Conservation (phyloP, 30 jellyfish, hydroid and myxozoan genomes). For the Hydractinia symbiolongicarpus region DNA sequence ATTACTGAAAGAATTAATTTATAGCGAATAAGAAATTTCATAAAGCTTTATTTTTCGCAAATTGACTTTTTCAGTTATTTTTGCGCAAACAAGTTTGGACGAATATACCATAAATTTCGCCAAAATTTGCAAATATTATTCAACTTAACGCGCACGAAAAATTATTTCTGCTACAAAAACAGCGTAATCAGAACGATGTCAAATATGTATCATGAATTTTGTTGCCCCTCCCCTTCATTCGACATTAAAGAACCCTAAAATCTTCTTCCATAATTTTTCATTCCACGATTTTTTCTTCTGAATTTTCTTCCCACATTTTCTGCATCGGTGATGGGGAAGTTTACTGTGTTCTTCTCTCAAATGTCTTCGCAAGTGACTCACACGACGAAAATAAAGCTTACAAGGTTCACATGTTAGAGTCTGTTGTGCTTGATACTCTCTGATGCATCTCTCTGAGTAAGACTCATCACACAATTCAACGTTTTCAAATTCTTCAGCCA, state of each 20-base stretch:
- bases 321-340: slow-evolving; percentile 2
- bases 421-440: neutral
- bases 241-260: neutral
- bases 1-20: too few species aligned
- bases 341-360: slow-evolving; percentile 23
- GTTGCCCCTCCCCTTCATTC: neutral
- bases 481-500: neutral
- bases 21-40: too few species aligned
- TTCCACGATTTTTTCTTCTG: slow-evolving; percentile 2
- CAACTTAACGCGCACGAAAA: too few species aligned
- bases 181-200: too few species aligned
- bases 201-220: too few species aligned
- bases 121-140: too few species aligned
- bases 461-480: neutral
- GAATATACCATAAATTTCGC: too few species aligned
- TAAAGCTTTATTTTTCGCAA: too few species aligned
- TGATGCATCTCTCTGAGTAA: neutral
- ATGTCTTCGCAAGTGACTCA: slow-evolving; percentile 15
- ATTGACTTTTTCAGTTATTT: too few species aligned
- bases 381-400: slow-evolving; percentile 16
- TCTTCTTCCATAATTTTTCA: slow-evolving; percentile 17
- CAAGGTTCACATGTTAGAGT: slow-evolving; percentile 12
- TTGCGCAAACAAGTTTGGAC: too few species aligned
- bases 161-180: too few species aligned
- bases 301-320: slow-evolving; percentile 8